A percentile compares a stretch with the other conserved stretches of the same genome.
phyloP scores from a whole-genome alignment of 2,797 vertebrate species.

The Pterois miles region DNA sequence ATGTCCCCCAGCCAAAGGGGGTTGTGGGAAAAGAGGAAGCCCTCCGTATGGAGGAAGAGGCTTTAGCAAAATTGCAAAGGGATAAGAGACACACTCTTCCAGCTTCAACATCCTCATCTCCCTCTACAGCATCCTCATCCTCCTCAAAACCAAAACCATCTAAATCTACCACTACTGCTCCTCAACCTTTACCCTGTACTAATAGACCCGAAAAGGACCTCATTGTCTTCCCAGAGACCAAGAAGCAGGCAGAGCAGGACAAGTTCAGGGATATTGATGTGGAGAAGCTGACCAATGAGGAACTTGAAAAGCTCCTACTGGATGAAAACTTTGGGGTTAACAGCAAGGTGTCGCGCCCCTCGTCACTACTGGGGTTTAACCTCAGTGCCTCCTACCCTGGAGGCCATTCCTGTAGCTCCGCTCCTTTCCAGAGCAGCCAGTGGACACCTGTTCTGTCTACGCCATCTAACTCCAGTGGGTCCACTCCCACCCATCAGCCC shows the following conservation, averaged over 20 bases:
- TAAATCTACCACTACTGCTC: slow-evolving; percentile 66
- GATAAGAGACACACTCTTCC: slow-evolving; percentile 82
- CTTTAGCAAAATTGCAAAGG: slow-evolving; percentile 92
- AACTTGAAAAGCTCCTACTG: slow-evolving; percentile 94
- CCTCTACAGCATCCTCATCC: slow-evolving; percentile 45
- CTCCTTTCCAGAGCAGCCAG: slow-evolving; percentile 83
- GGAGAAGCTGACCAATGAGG: slow-evolving; percentile 91
- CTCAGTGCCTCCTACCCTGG: slow-evolving; percentile 90
- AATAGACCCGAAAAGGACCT: slow-evolving; percentile 91
- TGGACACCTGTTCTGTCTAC: slow-evolving; percentile 86
- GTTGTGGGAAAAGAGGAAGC: slow-evolving; percentile 96
- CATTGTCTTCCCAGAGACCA: slow-evolving; percentile 94
- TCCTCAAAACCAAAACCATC: slow-evolving; percentile 56
- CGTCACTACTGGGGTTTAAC: slow-evolving; percentile 83
- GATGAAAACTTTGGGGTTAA: slow-evolving; percentile 91
- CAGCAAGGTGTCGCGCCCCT: slow-evolving; percentile 79
- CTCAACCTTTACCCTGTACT: slow-evolving; percentile 67
- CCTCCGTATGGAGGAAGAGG: slow-evolving; percentile 97
- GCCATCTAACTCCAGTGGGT: slow-evolving; percentile 81
- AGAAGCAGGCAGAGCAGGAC: slow-evolving; percentile 84
- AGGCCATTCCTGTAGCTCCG: slow-evolving; percentile 80
- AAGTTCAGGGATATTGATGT: slow-evolving; percentile 88
- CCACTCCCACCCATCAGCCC: slow-evolving; percentile 74
- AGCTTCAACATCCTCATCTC: slow-evolving; percentile 70
- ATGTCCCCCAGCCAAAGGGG: slow-evolving; percentile 87